Evolutionary conservation across 2,888 invertebrate species (phyloP).

Genomic region (Odontocolon sp.): DNA sequence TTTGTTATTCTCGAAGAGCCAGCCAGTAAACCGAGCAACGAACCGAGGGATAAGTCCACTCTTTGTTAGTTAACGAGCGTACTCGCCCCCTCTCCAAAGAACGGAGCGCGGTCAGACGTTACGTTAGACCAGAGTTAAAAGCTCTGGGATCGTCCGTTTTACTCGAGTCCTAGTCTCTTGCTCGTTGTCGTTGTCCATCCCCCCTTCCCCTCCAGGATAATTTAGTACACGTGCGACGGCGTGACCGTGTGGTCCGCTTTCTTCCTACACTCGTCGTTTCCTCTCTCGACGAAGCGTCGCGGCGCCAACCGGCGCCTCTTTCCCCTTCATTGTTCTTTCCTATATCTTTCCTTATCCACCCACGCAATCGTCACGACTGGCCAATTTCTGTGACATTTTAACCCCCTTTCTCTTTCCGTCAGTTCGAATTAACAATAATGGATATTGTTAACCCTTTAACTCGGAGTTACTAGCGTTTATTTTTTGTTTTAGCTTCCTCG

Average conservation of each 20-base stretch:
- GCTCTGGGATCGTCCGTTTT: slow-evolving; percentile 15
- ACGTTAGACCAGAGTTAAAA: slow-evolving; percentile 27
- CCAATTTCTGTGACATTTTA: slow-evolving; percentile 7
- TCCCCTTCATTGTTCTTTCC: neutral
- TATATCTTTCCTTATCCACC: neutral
- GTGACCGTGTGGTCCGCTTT: slow-evolving; percentile 27
- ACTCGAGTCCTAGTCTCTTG: neutral
- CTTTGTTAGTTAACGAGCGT: slow-evolving; percentile 55
- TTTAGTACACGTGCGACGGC: slow-evolving; percentile 46
- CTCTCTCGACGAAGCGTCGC: slow-evolving; percentile 28
- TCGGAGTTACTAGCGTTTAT: too few species aligned
- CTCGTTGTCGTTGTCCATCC: slow-evolving; percentile 23
- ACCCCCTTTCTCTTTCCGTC: too few species aligned
- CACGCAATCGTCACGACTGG: neutral
- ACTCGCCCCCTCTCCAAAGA: neutral
- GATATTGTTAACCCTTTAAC: too few species aligned
- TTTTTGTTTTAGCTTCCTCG: too few species aligned
- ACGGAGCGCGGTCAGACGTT: neutral
- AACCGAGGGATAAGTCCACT: slow-evolving; percentile 25
- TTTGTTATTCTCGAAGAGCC: slow-evolving; percentile 50
- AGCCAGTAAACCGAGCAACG: slow-evolving; percentile 16
- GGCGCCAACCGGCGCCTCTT: slow-evolving; percentile 37
- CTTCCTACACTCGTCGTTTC: slow-evolving; percentile 8
- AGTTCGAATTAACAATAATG: too few species aligned
- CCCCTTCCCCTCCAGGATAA: too few species aligned